Evolutionary conservation across 2,113 vertebrate species (phyloP).

Genomic region (Genyomyrus donnyi): DNA sequence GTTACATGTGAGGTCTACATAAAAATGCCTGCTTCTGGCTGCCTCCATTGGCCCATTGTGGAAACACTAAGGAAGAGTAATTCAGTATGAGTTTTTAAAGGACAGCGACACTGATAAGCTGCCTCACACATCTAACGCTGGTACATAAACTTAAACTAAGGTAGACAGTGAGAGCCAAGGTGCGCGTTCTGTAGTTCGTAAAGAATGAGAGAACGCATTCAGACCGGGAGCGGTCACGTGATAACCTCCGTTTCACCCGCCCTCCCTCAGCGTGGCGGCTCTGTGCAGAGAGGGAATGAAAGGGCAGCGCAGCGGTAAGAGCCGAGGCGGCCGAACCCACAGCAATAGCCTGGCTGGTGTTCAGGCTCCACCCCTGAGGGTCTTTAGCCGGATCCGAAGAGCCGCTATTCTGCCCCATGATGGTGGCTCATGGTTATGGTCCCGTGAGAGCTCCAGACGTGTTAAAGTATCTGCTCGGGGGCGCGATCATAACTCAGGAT

Average conservation of each 20-base stretch:
- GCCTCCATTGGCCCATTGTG: neutral
- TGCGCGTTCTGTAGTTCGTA: neutral
- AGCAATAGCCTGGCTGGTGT: neutral
- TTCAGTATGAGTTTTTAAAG: neutral
- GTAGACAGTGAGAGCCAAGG: neutral
- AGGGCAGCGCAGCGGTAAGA: neutral
- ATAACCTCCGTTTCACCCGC: neutral
- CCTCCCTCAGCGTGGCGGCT: neutral
- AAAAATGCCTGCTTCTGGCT: conserved; percentile 13
- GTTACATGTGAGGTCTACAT: conserved; percentile 1
- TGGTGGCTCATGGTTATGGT: neutral
- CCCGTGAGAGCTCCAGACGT: neutral
- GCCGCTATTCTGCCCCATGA: neutral
- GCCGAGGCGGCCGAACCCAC: neutral
- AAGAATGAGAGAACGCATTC: too few relatives aligned
- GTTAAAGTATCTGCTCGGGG: neutral
- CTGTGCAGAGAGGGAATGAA: neutral
- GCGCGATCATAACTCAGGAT: neutral
- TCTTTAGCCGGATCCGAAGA: neutral
- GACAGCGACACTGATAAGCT: neutral
- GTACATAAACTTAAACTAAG: neutral
- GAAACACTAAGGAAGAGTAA: neutral
- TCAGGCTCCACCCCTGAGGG: neutral
- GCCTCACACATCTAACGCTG: neutral
- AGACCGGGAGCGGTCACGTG: neutral